Percentiles rank a stretch among this genome's conserved stretches.
These are phyloP conservation scores for Peromyscus attwateri DNA, from an alignment of 2,797 vertebrate species.

Conservation along the genomic window DNA sequence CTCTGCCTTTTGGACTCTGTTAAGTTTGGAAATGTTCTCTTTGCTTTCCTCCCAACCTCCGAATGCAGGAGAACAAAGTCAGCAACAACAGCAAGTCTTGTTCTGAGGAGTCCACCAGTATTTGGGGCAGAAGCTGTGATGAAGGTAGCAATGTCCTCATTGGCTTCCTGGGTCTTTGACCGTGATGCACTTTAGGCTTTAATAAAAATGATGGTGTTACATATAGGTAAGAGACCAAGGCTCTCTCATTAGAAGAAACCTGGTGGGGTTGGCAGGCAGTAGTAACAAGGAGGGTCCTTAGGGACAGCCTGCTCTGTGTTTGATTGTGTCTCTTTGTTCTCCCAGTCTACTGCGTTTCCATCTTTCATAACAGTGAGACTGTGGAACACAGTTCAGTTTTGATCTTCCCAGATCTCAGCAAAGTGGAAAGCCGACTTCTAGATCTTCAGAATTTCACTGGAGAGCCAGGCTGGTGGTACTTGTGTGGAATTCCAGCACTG, in stretches of 20 bases:
- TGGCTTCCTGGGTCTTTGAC: background rate
- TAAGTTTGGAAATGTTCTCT: background rate
- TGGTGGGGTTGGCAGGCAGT: background rate
- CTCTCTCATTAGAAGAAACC: background rate
- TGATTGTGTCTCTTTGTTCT: background rate
- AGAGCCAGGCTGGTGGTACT: background rate
- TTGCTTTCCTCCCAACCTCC: background rate
- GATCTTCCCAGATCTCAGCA: background rate
- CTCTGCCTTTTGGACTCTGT: conserved; percentile 7
- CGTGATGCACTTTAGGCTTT: background rate
- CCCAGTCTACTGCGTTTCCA: background rate
- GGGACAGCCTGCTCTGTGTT: background rate
- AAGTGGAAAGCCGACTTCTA: background rate
- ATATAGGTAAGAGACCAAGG: conserved; percentile 51
- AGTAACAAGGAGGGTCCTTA: background rate
- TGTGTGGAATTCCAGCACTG: background rate
- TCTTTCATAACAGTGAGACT: background rate
- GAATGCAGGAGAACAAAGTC: conserved; percentile 12
- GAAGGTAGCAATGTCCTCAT: background rate
- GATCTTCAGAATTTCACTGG: background rate
- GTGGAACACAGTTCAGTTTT: background rate
- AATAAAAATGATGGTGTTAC: background rate
- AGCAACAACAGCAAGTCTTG: background rate
- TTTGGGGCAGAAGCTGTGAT: background rate
- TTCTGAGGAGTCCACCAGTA: background rate